Conservation (phyloP, 2,113 vertebrate genomes). For the Falcunculus frontatus region DNA sequence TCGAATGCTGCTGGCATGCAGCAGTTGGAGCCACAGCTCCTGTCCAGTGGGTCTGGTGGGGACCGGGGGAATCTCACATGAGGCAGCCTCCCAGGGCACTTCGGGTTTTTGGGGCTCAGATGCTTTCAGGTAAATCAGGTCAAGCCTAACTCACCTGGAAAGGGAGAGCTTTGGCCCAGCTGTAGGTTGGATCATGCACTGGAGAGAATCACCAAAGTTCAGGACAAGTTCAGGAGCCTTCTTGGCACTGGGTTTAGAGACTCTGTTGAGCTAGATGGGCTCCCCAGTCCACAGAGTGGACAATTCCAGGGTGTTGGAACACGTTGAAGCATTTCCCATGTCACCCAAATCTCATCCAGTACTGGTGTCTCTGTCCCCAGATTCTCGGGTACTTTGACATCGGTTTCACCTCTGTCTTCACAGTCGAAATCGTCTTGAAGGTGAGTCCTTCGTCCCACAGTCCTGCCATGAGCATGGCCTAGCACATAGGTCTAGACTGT, state of each 20-base stretch:
- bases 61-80: not conserved
- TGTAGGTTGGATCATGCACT: not conserved
- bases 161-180: not conserved
- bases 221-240: not conserved
- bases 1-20: not conserved
- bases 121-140: not conserved
- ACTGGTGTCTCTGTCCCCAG: constrained; percentile 62
- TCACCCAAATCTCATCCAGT: not conserved
- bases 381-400: constrained; percentile 92
- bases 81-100: not conserved
- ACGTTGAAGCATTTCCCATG: not conserved
- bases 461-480: not conserved
- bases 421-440: constrained; percentile 95
- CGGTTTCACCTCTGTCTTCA: constrained; percentile 93
- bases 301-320: not conserved
- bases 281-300: not conserved
- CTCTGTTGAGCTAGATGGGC: not conserved
- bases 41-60: not conserved
- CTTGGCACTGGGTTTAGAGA: not conserved
- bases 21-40: not conserved
- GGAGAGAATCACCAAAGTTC: not conserved
- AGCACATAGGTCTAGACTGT: not conserved
- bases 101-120: not conserved
- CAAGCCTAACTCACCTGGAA: not conserved
- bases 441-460: constrained; percentile 50